A percentile compares a stretch with the other conserved stretches of the same genome.
These are phyloP conservation scores for Halichoeres trimaculatus DNA, from an alignment of 2,113 vertebrate genomes.

Conservation along the genomic window DNA sequence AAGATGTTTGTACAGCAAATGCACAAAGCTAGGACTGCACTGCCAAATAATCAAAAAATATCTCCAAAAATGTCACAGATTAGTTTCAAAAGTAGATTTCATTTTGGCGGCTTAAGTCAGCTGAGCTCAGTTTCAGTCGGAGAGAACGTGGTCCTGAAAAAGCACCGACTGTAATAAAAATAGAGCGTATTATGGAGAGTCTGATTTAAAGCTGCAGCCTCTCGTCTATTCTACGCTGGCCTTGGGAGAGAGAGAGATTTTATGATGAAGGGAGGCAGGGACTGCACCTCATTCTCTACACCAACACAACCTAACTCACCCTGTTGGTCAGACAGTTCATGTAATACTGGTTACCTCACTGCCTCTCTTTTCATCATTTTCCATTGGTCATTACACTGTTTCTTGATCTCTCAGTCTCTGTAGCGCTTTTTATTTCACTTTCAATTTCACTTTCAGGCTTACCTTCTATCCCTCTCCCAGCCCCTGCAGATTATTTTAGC, in stretches of 20 bases:
- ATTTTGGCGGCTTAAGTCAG: neutral
- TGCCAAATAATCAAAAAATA: neutral
- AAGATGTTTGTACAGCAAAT: neutral
- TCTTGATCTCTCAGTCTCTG: neutral
- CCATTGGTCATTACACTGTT: neutral
- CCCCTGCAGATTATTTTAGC: conserved; percentile 9
- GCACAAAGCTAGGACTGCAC: neutral
- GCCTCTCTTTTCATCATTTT: conserved; percentile 6
- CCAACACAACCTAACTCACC: conserved; percentile 27
- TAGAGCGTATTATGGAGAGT: conserved; percentile 50
- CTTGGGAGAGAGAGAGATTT: conserved; percentile 48
- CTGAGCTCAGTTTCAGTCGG: conserved; percentile 8
- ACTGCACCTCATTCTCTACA: conserved; percentile 30
- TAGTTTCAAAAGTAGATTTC: neutral
- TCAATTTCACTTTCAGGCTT: conserved; percentile 14
- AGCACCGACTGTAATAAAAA: conserved; percentile 50
- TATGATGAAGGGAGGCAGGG: conserved; percentile 56
- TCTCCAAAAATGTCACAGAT: conserved; percentile 8
- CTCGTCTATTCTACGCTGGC: conserved; percentile 47
- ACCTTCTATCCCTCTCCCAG: neutral
- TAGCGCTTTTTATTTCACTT: conserved; percentile 5
- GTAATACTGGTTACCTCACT: neutral
- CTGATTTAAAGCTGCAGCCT: conserved; percentile 44
- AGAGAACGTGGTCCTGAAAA: conserved; percentile 9
- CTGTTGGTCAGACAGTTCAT: conserved; percentile 8